These are phyloP conservation scores for Rafetus swinhoei DNA, from an alignment of 2,113 vertebrate genomes.

Conservation along the genomic window DNA sequence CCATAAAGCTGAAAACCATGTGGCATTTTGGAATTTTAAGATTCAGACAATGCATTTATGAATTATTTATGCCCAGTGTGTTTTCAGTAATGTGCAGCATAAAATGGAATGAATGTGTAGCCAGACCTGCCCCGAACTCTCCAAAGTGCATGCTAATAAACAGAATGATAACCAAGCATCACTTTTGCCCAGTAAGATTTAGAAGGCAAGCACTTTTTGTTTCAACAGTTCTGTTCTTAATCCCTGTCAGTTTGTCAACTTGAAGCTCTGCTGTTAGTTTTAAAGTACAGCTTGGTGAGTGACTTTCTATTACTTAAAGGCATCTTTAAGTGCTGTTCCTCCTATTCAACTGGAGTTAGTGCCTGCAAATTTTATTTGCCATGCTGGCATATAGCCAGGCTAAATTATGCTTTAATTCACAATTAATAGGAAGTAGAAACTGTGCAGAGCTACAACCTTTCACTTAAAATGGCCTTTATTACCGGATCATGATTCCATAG, in stretches of 20 bases:
- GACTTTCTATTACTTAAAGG: constrained; percentile 48
- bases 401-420: constrained; percentile 75
- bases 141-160: constrained; percentile 69
- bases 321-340: constrained; percentile 15
- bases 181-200: constrained; percentile 63
- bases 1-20: constrained; percentile 61
- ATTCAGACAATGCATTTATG: constrained; percentile 69
- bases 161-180: constrained; percentile 60
- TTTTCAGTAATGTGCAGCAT: constrained; percentile 67
- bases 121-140: constrained; percentile 70
- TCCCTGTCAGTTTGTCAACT: constrained; percentile 60
- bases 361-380: constrained; percentile 65
- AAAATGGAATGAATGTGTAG: constrained; percentile 71
- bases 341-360: constrained; percentile 29
- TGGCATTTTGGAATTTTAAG: constrained; percentile 71
- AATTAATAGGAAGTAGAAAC: constrained; percentile 73
- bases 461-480: constrained; percentile 62
- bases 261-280: constrained; percentile 53
- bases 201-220: constrained; percentile 60
- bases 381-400: constrained; percentile 27
- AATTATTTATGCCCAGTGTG: constrained; percentile 75
- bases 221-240: constrained; percentile 36
- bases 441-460: constrained; percentile 68
- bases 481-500: constrained; percentile 56
- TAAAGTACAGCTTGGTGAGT: constrained; percentile 37